Evolutionary conservation across 2,113 vertebrate genomes (phyloP), one percentile per base, ranked within the genome.

Genomic region (Oxygymnocypris stewartii): DNA sequence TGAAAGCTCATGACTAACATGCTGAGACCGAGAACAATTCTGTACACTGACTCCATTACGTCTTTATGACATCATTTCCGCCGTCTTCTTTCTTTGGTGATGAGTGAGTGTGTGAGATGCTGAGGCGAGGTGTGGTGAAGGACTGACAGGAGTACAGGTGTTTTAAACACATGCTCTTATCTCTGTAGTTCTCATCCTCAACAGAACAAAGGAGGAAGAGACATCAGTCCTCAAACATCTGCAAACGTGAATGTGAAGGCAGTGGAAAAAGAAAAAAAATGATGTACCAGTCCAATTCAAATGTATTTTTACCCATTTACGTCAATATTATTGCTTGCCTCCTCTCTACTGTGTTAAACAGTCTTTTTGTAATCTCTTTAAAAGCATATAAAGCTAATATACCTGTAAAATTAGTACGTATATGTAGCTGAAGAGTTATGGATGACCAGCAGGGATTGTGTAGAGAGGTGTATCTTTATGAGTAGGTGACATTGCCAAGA

Each of bases 1-100:
- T 73, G 69, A 23, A 69, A 84, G 67, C 82, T 84, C 65, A 74
- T 40, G 31, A 57, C 49, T 74, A n/a, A 71, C 67, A 84, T 84
- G 65, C 57, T 59, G 23, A 74, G 69, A 74, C 16, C 7, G n/a
- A 74, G 31, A 73, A 59, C 18, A 31, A 28, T 73, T 84, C 49
- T 13, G 31, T 73, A 69, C 44, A 82, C 37, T 44, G 37, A 14
- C 44, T 82, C 80, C 16, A 82, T 74, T 73, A 51, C 23, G 1
- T 54, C 20, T 71, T 54, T 40, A 37, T 40, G 82, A 74, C 67
- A 74, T 84, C 0, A 84, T 74, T 84, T 80, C 78, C 54, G 59
- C 10, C 59, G 4, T 18, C 40, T 40, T 13, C 42, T 3, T 37
- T 10, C 11, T 71, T 57, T 35, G 49, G 49, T 54, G 51, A 4